These are phyloP conservation scores for Apotomis capreana DNA, from an alignment of 2,888 invertebrate species.

Conservation along the genomic window DNA sequence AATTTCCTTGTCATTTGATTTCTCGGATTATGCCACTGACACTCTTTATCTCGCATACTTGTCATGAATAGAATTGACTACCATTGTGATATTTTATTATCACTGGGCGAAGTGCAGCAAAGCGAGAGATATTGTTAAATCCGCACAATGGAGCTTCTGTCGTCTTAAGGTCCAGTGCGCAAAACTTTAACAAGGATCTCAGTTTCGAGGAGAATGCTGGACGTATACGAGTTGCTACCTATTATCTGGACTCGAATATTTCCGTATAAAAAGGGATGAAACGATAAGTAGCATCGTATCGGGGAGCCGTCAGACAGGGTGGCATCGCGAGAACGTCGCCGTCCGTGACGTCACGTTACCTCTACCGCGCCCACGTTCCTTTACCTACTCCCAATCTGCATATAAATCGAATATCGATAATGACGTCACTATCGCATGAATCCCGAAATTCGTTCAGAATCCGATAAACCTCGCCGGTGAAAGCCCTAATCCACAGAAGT, in stretches of 20 bases:
- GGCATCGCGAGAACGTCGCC: conserved; percentile 48
- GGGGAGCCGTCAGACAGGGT: conserved; percentile 34
- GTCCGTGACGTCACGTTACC: conserved; percentile 61
- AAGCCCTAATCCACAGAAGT: conserved; percentile 81
- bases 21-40: conserved; percentile 74
- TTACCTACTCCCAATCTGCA: conserved; percentile 80
- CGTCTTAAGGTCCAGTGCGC: conserved; percentile 76
- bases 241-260: conserved; percentile 25
- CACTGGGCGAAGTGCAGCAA: conserved; percentile 77
- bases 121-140: conserved; percentile 79
- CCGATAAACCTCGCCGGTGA: conserved; percentile 79
- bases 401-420: conserved; percentile 83
- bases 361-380: conserved; percentile 60
- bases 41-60: conserved; percentile 76
- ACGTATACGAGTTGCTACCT: conserved; percentile 19
- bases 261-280: conserved; percentile 6
- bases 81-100: conserved; percentile 82
- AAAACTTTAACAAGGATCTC: conserved; percentile 76
- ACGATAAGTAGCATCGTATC: conserved; percentile 26
- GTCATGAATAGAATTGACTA: conserved; percentile 80
- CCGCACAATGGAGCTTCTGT: conserved; percentile 77
- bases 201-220: conserved; percentile 63
- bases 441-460: conserved; percentile 80
- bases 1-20: conserved; percentile 72
- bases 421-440: conserved; percentile 79